phyloP scores from a whole-genome alignment of 2,888 invertebrate species.

The Congeria kusceri region DNA sequence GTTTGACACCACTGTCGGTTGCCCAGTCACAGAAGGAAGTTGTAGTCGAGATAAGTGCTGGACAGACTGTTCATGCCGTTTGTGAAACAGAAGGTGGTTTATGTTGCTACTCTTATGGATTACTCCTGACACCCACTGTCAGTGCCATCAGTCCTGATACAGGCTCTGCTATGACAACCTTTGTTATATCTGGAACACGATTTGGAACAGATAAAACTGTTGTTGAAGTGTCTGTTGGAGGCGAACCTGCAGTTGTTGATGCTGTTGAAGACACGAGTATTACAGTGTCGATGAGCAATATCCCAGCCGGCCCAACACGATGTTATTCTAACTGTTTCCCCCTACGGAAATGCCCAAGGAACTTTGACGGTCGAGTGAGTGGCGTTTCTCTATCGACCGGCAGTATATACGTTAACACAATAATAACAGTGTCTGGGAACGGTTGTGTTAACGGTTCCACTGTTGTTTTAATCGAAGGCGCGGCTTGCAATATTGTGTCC shows the following conservation, averaged over 20 bases:
- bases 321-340: conserved; percentile 59
- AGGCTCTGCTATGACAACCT: conserved; percentile 57
- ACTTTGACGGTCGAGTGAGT: conserved; percentile 41
- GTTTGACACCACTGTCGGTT: conserved; percentile 43
- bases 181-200: conserved; percentile 65
- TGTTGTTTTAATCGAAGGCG: conserved; percentile 64
- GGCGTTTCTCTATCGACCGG: conserved; percentile 58
- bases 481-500: conserved; percentile 58
- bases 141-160: conserved; percentile 52
- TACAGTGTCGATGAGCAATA: conserved; percentile 64
- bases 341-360: conserved; percentile 60
- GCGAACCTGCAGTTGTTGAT: conserved; percentile 64
- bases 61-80: conserved; percentile 42
- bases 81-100: conserved; percentile 47
- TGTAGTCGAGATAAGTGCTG: conserved; percentile 49
- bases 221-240: conserved; percentile 70
- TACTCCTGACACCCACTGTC: conserved; percentile 61
- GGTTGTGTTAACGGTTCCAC: conserved; percentile 70
- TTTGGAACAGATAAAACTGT: conserved; percentile 52
- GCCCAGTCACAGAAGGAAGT: conserved; percentile 45
- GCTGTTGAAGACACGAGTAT: conserved; percentile 61
- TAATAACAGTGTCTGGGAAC: conserved; percentile 62
- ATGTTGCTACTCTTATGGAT: conserved; percentile 62
- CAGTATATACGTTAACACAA: conserved; percentile 60
- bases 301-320: conserved; percentile 66